These are phyloP conservation scores for Anarrhichthys ocellatus DNA, from an alignment of 2,113 vertebrate species.

Conservation along the genomic window DNA sequence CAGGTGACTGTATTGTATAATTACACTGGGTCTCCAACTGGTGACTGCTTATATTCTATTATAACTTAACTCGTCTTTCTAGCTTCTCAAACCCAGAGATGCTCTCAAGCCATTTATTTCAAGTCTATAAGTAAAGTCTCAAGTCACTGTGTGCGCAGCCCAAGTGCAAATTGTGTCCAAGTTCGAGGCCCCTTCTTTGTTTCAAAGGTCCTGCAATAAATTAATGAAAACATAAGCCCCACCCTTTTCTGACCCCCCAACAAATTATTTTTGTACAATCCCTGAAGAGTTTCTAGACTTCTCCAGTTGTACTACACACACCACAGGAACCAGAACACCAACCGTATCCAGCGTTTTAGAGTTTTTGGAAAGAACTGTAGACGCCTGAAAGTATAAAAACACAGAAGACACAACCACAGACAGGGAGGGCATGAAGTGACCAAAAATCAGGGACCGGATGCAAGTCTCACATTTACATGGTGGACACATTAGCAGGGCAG, in stretches of 20 bases:
- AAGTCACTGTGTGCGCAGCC: background rate
- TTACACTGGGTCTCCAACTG: too few relatives aligned
- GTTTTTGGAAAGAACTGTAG: conserved; percentile 7
- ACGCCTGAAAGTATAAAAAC: conserved; percentile 10
- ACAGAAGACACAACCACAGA: conserved; percentile 10
- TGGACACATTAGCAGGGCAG: conserved; percentile 24
- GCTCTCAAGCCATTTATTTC: background rate
- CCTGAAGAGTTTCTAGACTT: background rate
- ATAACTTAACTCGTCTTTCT: too few relatives aligned
- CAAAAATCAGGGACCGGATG: conserved; percentile 20
- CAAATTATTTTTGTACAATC: background rate
- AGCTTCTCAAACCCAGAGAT: too few relatives aligned
- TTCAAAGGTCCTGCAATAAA: background rate
- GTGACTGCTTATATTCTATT: too few relatives aligned
- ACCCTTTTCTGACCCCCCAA: background rate
- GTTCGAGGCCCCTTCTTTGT: background rate
- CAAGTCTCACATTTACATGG: conserved; percentile 36
- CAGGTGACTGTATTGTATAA: background rate
- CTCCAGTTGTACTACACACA: background rate
- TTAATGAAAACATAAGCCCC: background rate
- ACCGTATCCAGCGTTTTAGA: background rate
- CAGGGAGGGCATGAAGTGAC: background rate
- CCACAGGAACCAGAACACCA: background rate
- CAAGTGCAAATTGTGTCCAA: too few relatives aligned
- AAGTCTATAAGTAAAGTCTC: too few relatives aligned